phyloP scores from a whole-genome alignment of 2,113 vertebrate species.

The Dolichallabes microphthalmus region DNA sequence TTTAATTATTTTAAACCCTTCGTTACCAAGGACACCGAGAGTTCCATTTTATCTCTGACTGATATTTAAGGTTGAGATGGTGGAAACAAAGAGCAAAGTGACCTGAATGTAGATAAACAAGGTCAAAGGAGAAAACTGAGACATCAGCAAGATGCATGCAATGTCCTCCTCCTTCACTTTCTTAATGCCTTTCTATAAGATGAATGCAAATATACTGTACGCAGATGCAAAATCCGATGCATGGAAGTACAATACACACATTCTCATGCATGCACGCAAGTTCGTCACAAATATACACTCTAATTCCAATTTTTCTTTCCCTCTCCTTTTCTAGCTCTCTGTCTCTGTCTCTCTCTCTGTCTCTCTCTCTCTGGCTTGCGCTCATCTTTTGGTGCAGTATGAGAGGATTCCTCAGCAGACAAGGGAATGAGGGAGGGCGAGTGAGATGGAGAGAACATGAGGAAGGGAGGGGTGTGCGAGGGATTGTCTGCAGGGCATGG shows the following conservation, averaged over 20 bases:
- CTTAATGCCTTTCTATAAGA: neutral
- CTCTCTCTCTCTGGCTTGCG: slow-evolving; percentile 46
- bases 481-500: slow-evolving; percentile 44
- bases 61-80: slow-evolving; percentile 6
- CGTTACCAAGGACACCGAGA: neutral
- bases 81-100: slow-evolving; percentile 1
- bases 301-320: slow-evolving; percentile 35
- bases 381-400: slow-evolving; percentile 47
- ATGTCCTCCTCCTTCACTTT: neutral
- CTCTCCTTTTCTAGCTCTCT: slow-evolving; percentile 42
- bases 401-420: slow-evolving; percentile 52
- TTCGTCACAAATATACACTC: neutral
- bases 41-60: neutral
- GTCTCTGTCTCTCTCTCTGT: slow-evolving; percentile 46
- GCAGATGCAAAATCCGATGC: neutral
- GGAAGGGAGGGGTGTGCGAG: slow-evolving; percentile 13
- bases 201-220: neutral
- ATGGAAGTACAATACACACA: slow-evolving; percentile 6
- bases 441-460: slow-evolving; percentile 33
- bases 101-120: slow-evolving; percentile 14
- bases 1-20: neutral
- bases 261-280: slow-evolving; percentile 15
- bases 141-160: slow-evolving; percentile 4
- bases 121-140: slow-evolving; percentile 12
- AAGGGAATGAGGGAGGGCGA: slow-evolving; percentile 46